Conservation (phyloP, 2,113 vertebrate genomes). For the Crotalus helleri region DNA sequence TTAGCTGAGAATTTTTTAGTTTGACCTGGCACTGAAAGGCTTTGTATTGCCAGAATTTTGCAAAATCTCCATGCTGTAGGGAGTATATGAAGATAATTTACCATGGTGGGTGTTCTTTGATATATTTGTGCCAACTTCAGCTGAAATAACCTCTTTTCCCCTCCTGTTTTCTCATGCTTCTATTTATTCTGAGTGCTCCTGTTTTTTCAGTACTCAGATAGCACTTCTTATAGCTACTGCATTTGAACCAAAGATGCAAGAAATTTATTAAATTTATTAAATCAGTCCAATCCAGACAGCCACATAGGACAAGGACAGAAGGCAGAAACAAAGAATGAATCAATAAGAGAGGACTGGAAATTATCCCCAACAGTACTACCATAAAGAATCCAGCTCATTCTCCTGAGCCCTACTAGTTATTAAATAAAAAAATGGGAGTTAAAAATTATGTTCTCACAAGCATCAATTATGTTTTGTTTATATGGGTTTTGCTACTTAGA, state of each 20-base stretch:
- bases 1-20: neutral
- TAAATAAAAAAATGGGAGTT: neutral
- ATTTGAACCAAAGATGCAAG: constrained; percentile 11
- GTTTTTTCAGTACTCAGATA: neutral
- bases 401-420: neutral
- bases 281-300: neutral
- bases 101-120: neutral
- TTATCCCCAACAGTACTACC: neutral
- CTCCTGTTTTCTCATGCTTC: neutral
- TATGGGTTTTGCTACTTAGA: neutral
- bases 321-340: neutral
- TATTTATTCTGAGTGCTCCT: constrained; percentile 1
- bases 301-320: neutral
- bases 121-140: neutral
- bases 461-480: neutral
- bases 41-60: constrained; percentile 6
- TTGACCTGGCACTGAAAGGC: neutral
- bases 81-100: rapidly evolving
- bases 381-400: neutral
- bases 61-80: neutral
- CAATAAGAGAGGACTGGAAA: neutral
- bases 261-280: constrained; percentile 26
- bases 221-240: neutral
- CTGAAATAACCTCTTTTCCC: neutral
- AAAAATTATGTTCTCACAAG: neutral